Conservation (phyloP, 2,113 vertebrate species). For the Oncorhynchus masou region DNA sequence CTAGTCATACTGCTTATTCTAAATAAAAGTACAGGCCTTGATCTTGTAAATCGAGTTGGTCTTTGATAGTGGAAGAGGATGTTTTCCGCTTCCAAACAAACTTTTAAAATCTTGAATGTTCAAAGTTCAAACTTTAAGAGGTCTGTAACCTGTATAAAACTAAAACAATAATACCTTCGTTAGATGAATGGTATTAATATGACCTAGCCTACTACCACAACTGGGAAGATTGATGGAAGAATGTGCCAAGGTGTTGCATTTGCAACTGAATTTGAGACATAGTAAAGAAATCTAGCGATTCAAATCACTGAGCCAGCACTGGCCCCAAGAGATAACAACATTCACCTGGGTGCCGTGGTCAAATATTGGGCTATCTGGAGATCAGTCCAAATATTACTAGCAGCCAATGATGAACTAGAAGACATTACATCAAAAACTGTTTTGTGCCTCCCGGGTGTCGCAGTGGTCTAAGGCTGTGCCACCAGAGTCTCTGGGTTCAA, state of each 20-base stretch:
- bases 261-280: background rate
- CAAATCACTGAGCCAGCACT: slow-evolving; percentile 38
- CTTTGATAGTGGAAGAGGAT: no score
- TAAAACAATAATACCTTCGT: no score
- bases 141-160: no score
- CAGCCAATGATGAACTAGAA: background rate
- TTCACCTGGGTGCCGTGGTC: background rate
- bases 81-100: no score
- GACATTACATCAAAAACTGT: background rate
- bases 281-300: slow-evolving; percentile 4
- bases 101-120: no score
- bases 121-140: no score
- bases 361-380: slow-evolving; percentile 44
- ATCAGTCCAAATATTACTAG: slow-evolving; percentile 13
- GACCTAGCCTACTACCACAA: no score
- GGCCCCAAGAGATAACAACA: background rate
- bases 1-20: background rate
- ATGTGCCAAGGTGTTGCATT: background rate
- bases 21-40: background rate
- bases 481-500: no score
- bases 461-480: no score
- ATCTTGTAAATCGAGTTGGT: no score
- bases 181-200: no score
- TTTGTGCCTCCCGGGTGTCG: background rate
- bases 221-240: background rate